Evolutionary conservation across 1,140 invertebrate species (phyloP).

Genomic region (Drosophila tropicalis): DNA sequence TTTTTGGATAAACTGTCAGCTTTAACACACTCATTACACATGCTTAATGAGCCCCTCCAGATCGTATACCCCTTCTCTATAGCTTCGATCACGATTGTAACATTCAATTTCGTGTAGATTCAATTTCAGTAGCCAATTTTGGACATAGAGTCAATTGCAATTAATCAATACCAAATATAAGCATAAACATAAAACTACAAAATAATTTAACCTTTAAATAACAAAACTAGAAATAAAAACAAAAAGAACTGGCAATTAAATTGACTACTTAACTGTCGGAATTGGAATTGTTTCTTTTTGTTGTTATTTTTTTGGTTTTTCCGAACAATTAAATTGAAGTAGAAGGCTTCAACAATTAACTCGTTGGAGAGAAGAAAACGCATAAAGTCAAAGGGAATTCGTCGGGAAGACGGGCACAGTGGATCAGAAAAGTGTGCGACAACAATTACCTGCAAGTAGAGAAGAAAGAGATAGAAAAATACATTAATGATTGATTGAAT

Average conservation of each 20-base stretch:
- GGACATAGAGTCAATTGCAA: constrained; percentile 69
- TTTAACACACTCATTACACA: constrained; percentile 44
- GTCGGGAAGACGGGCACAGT: constrained; percentile 19
- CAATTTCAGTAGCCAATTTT: constrained; percentile 63
- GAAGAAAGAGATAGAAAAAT: constrained; percentile 25
- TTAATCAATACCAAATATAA: constrained; percentile 79
- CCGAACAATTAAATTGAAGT: constrained; percentile 59
- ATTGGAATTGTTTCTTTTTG: constrained; percentile 62
- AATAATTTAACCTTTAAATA: constrained; percentile 78
- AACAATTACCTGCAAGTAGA: constrained; percentile 54
- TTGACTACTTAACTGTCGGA: constrained; percentile 44
- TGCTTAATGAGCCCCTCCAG: background rate
- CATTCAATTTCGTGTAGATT: constrained; percentile 36
- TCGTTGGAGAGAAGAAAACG: constrained; percentile 27
- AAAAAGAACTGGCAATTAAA: constrained; percentile 62
- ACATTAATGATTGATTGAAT: constrained; percentile 41
- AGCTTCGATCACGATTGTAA: background rate
- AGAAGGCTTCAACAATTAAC: constrained; percentile 6
- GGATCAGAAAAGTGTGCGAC: constrained; percentile 15
- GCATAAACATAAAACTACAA: constrained; percentile 68
- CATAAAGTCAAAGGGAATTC: constrained; percentile 38
- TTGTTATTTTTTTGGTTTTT: constrained; percentile 65
- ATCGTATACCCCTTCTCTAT: background rate
- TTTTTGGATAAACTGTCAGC: constrained; percentile 60
- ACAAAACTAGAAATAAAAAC: background rate